phyloP scores from a whole-genome alignment of 2,797 vertebrate genomes.

The Semotilus atromaculatus region DNA sequence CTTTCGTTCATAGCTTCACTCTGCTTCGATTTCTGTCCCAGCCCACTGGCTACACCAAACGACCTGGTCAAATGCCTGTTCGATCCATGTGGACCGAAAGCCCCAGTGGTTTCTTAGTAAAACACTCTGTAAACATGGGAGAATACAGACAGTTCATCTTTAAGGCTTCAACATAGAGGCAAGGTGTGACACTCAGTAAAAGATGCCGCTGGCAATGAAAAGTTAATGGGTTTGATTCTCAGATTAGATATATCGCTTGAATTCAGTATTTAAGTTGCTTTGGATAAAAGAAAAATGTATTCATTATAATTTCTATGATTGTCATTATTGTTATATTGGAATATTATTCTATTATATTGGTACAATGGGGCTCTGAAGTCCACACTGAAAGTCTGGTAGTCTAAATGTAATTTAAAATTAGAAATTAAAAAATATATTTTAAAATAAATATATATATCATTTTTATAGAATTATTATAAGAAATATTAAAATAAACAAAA shows the following conservation, averaged over 20 bases:
- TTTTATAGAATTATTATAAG: no score
- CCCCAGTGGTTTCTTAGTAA: constrained; percentile 53
- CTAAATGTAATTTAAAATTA: neutral
- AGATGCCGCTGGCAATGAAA: neutral
- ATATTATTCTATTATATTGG: neutral
- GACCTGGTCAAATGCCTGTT: constrained; percentile 58
- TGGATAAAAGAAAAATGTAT: neutral
- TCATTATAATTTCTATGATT: neutral
- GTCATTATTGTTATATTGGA: neutral
- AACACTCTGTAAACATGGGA: constrained; percentile 46
- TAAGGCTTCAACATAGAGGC: constrained; percentile 19
- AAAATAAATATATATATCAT: no score
- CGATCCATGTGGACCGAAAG: constrained; percentile 51
- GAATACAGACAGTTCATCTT: constrained; percentile 33
- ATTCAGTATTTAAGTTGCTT: neutral
- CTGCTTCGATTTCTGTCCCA: constrained; percentile 53
- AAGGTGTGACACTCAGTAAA: neutral
- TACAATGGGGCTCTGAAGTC: neutral
- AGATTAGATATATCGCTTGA: neutral
- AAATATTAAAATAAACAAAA: no score
- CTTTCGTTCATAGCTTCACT: constrained; percentile 51
- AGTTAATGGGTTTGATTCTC: neutral
- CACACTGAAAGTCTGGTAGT: neutral
- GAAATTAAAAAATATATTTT: no score
- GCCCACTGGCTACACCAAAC: constrained; percentile 52